phyloP scores from a whole-genome alignment of 2,888 invertebrate species.

The Drosophila limbata region DNA sequence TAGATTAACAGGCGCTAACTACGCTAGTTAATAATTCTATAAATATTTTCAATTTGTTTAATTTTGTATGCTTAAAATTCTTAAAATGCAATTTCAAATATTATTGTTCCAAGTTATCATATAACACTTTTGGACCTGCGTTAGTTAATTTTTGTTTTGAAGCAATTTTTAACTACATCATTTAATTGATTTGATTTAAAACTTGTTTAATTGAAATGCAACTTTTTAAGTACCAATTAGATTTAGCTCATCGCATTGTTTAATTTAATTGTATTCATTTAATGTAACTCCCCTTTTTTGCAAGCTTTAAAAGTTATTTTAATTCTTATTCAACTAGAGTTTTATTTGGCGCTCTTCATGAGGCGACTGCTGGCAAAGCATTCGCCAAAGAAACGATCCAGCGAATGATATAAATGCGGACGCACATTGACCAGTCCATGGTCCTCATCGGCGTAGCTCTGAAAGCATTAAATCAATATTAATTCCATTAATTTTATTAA shows the following conservation, averaged over 20 bases:
- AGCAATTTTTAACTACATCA: constrained; percentile 50
- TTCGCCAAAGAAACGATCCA: constrained; percentile 92
- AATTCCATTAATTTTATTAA: background rate
- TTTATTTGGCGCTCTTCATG: constrained; percentile 74
- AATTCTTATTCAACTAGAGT: constrained; percentile 32
- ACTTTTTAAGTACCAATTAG: constrained; percentile 69
- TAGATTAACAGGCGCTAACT: constrained; percentile 64
- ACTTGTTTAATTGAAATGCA: constrained; percentile 56
- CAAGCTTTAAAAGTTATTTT: constrained; percentile 45
- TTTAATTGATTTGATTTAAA: constrained; percentile 41
- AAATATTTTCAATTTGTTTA: constrained; percentile 38
- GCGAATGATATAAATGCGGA: constrained; percentile 94
- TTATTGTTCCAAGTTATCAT: constrained; percentile 78
- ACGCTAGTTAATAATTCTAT: constrained; percentile 52
- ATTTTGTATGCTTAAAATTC: constrained; percentile 53
- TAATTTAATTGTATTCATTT: constrained; percentile 5
- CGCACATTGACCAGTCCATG: constrained; percentile 93
- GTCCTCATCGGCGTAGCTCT: constrained; percentile 98
- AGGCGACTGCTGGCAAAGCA: constrained; percentile 83
- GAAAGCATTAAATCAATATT: constrained; percentile 51
- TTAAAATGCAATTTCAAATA: constrained; percentile 76
- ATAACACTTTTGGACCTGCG: constrained; percentile 80
- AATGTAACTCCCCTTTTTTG: constrained; percentile 7
- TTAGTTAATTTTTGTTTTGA: constrained; percentile 46
- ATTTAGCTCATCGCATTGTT: constrained; percentile 25